phyloP scores from a whole-genome alignment of 1,140 invertebrate species.

The Magallana gigas region DNA sequence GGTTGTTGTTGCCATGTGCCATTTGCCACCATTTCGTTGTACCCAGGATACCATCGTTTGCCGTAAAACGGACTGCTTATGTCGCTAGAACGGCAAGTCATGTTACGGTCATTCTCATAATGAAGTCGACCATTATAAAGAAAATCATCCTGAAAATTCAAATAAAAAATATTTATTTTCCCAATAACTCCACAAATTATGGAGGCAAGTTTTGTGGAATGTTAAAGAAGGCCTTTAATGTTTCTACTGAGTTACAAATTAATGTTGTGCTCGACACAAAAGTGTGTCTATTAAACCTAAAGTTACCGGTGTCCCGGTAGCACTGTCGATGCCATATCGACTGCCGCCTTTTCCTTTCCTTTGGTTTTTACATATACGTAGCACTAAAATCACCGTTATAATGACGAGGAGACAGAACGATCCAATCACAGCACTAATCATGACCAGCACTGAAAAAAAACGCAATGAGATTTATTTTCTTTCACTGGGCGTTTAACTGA shows the following conservation, averaged over 20 bases:
- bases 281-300: too few species aligned
- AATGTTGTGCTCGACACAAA: too few species aligned
- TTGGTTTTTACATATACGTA: not conserved
- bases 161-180: too few species aligned
- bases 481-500: too few species aligned
- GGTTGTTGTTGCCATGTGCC: conserved; percentile 20
- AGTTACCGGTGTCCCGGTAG: not conserved
- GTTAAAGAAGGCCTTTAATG: too few species aligned
- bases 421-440: not conserved
- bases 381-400: not conserved
- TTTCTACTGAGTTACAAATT: too few species aligned
- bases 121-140: not conserved
- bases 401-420: not conserved
- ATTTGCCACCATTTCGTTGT: not conserved
- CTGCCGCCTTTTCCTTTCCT: not conserved
- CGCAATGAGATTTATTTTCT: too few species aligned
- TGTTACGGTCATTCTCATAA: not conserved
- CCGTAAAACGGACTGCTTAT: not conserved
- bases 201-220: too few species aligned
- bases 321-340: not conserved
- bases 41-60: not conserved
- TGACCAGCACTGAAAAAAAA: not conserved
- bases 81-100: too few species aligned
- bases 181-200: too few species aligned
- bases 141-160: not conserved